Evolutionary conservation across 2,888 invertebrate genomes (phyloP).

Genomic region (Sialis lutaria): DNA sequence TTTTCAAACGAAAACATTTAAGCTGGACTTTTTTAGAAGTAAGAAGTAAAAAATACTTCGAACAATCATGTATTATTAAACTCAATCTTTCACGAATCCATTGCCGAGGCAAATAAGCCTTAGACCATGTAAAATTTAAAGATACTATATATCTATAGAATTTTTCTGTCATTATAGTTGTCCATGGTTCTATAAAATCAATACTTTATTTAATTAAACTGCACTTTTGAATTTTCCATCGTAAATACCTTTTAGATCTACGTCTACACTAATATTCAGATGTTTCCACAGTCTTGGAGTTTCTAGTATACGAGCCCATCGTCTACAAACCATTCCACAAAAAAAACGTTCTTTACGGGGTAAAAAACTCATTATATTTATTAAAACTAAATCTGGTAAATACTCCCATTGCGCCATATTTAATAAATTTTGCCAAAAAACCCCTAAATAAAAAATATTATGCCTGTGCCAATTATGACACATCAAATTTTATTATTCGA

Average conservation of each 20-base stretch:
- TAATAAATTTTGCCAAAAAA: no score
- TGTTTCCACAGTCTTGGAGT: constrained; percentile 18
- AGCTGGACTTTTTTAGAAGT: constrained; percentile 22
- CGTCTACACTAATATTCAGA: constrained; percentile 18
- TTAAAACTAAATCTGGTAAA: constrained; percentile 17
- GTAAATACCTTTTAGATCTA: constrained; percentile 17
- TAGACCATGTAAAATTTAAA: constrained; percentile 29
- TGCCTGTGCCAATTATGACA: no score
- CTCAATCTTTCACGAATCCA: constrained; percentile 23
- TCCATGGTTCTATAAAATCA: constrained; percentile 17
- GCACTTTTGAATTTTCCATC: not conserved
- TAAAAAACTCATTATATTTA: constrained; percentile 18
- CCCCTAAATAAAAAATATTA: no score
- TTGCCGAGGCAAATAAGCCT: constrained; percentile 22
- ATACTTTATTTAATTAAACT: not conserved
- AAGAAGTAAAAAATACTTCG: constrained; percentile 18
- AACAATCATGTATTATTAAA: constrained; percentile 22
- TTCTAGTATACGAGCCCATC: constrained; percentile 18
- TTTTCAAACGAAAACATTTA: constrained; percentile 23
- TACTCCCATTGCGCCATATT: constrained; percentile 12
- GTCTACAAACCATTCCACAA: constrained; percentile 18
- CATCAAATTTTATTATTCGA: no score
- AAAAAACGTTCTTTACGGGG: constrained; percentile 17
- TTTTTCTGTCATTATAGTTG: constrained; percentile 17
- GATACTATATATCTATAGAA: constrained; percentile 27